Evolutionary conservation across 2,797 vertebrate genomes (phyloP), one percentile per base, ranked within the genome.

Genomic region (Mormyrops boulengeri): DNA sequence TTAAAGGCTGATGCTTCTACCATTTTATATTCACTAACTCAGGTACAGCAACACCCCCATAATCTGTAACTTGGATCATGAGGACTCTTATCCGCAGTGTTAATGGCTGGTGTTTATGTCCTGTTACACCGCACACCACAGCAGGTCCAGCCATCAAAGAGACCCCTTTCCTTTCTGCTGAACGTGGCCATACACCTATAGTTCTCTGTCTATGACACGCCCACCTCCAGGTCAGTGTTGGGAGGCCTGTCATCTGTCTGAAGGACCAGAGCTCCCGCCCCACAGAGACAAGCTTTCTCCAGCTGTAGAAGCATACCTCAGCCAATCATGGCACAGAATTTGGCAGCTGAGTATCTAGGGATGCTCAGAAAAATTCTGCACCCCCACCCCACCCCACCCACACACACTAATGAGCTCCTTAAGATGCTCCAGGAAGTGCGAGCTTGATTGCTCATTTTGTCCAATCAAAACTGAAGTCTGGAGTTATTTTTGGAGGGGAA

Each of bases 371-470:
- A 88, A n/a, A 77, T 34, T 55, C 82, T 22, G 17, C 60, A 2
- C 62, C 22, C 69, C 80, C 41, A n/a, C 30, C 14, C n/a, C 55
- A 62, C 19, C 19, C 53, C 34, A 9, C 85, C 22, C 41, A 88
- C 84, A 44, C 84, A 89, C 62, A 52, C 52, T 90, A 88, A 90
- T 69, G 55, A 88, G 87, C 87, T 88, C 85, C 86, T 88, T 86
- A 50, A 89, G 86, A 90, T 53, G 89, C 34, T 50, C 62, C 66
- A 53, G 89, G 49, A 55, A 90, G 52, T 49, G 69, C 44, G n/a
- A 34, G 34, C 87, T 82, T 90, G 89, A 90, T 90, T 90, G 86
- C 85, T 88, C 77, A 88, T 90, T 90, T 90, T 7, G 49, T 60
- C 52, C 41, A 77, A 90, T 88, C 52, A 90, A 55, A 49, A 77